phyloP scores from a whole-genome alignment of 1,140 invertebrate species.

The Drosophila miranda region DNA sequence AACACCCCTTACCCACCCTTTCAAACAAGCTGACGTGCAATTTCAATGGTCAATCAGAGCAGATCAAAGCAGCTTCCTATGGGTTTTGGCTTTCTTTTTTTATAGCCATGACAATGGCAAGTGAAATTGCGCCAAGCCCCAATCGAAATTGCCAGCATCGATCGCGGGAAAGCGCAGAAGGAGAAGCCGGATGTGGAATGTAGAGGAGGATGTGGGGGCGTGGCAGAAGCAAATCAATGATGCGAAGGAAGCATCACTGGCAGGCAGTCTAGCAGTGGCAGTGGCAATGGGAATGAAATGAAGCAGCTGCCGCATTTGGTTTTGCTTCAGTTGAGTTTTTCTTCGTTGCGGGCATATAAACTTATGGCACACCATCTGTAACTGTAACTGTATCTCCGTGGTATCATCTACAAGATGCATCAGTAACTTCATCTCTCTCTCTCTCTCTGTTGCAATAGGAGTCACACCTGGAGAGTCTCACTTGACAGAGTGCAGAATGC shows the following conservation, averaged over 20 bases:
- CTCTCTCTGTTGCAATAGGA: constrained; percentile 36
- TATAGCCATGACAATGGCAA: constrained; percentile 65
- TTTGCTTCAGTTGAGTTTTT: constrained; percentile 40
- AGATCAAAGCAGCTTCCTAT: constrained; percentile 46
- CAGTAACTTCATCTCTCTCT: constrained; percentile 20
- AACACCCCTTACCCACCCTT: background rate
- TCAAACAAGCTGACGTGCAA: constrained; percentile 62
- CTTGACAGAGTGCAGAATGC: constrained; percentile 13
- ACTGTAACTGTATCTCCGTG: constrained; percentile 27
- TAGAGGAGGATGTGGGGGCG: constrained; percentile 16
- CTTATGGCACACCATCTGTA: constrained; percentile 56
- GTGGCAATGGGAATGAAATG: constrained; percentile 57
- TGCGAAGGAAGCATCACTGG: constrained; percentile 31
- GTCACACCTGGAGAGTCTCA: constrained; percentile 18
- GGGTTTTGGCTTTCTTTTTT: constrained; percentile 17
- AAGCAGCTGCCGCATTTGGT: constrained; percentile 60
- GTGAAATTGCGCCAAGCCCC: constrained; percentile 62
- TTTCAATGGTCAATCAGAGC: constrained; percentile 79
- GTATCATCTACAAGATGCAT: constrained; percentile 49
- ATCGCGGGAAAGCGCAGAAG: constrained; percentile 20
- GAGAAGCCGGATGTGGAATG: background rate
- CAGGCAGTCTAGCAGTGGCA: constrained; percentile 23
- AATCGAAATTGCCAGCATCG: constrained; percentile 58
- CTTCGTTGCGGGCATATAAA: constrained; percentile 57
- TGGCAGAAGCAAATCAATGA: constrained; percentile 61